Evolutionary conservation across 2,888 invertebrate genomes (phyloP).

Genomic region (Hartigia nigra): DNA sequence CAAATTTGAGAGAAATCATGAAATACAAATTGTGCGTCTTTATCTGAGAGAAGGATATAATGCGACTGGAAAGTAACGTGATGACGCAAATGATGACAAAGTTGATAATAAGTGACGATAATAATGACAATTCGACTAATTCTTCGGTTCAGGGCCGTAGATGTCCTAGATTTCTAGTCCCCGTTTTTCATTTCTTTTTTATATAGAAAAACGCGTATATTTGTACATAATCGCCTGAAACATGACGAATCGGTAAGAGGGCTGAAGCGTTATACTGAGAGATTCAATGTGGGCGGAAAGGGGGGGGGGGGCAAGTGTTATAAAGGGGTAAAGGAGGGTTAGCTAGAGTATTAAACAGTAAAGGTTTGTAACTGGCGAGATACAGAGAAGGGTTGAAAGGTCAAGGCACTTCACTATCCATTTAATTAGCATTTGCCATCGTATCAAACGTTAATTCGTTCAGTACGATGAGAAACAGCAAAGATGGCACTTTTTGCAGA

Average conservation of each 20-base stretch:
- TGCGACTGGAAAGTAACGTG: neutral
- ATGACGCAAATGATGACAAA: neutral
- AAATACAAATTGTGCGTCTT: neutral
- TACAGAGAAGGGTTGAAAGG: neutral
- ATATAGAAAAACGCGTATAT: neutral
- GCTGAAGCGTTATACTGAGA: neutral
- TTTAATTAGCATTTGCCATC: too few species aligned
- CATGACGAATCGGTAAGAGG: neutral
- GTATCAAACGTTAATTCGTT: too few species aligned
- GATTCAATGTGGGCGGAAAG: too few species aligned
- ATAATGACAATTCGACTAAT: constrained; percentile 9
- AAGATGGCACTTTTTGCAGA: neutral
- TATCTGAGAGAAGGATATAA: neutral
- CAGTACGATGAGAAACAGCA: neutral
- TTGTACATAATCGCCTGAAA: neutral
- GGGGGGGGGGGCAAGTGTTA: too few species aligned
- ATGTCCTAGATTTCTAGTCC: constrained; percentile 11
- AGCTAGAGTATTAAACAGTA: neutral
- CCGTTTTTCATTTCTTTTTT: constrained; percentile 3
- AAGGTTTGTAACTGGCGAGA: neutral
- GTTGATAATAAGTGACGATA: constrained; percentile 21
- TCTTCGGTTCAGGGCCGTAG: neutral
- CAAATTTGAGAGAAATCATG: neutral
- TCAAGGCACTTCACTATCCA: neutral
- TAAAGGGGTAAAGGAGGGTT: neutral